These are phyloP conservation scores for Oxyura jamaicensis DNA, from an alignment of 2,113 vertebrate species.

Conservation along the genomic window DNA sequence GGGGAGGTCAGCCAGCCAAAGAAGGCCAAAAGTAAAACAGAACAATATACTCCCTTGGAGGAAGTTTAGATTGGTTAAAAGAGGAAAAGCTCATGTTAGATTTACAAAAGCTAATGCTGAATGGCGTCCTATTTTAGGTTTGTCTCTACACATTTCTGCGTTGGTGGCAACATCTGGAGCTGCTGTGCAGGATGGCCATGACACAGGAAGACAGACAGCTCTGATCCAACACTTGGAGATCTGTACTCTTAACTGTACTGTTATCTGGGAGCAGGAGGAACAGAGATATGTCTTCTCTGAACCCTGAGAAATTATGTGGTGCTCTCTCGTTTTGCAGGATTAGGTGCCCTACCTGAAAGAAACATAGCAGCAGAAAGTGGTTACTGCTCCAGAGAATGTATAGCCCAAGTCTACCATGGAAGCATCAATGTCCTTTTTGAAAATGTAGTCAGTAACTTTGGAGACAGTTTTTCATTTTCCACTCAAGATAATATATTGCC, in stretches of 20 bases:
- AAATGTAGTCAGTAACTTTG: neutral
- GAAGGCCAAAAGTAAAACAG: slow-evolving; percentile 2
- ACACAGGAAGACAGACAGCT: neutral
- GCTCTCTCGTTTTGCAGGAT: neutral
- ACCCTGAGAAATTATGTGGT: neutral
- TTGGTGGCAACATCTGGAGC: neutral
- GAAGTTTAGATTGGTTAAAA: neutral
- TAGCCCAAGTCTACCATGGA: neutral
- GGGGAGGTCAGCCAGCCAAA: neutral
- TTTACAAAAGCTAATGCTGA: neutral
- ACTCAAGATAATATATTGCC: neutral
- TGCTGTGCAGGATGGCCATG: fast-evolving
- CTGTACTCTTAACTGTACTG: neutral
- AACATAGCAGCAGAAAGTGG: neutral
- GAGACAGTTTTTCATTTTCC: neutral
- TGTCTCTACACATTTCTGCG: neutral
- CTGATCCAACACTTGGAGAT: neutral
- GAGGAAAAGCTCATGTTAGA: neutral
- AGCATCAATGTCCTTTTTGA: neutral
- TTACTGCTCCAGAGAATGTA: neutral
- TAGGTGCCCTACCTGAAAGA: neutral
- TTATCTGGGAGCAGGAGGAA: neutral
- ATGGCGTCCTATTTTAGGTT: neutral
- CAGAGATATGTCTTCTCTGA: neutral
- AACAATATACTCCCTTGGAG: neutral